Evolutionary conservation across 2,113 vertebrate genomes (phyloP).

Genomic region (Phyllostomus discolor): DNA sequence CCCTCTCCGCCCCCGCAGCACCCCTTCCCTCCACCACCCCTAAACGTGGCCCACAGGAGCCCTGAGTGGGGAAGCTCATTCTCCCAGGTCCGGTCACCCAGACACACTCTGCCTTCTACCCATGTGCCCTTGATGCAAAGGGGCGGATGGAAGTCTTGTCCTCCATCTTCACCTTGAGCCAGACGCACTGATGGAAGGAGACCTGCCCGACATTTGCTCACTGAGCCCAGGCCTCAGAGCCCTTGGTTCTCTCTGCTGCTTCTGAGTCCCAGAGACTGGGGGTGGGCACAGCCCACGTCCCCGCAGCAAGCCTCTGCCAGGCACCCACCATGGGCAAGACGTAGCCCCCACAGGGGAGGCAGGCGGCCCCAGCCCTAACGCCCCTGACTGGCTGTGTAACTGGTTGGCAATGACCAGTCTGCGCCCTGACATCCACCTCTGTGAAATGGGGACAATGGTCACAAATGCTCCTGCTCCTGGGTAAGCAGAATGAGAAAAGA

Average conservation of each 20-base stretch:
- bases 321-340: accelerated
- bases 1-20: accelerated
- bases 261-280: accelerated
- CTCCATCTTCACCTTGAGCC: background rate
- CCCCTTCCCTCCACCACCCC: background rate
- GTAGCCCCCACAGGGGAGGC: background rate
- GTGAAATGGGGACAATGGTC: background rate
- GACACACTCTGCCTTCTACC: accelerated
- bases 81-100: background rate
- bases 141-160: accelerated
- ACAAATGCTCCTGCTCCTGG: too few relatives aligned
- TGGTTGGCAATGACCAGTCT: background rate
- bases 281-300: accelerated
- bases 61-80: background rate
- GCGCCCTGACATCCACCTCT: background rate
- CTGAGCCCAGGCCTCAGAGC: background rate
- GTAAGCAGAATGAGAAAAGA: background rate
- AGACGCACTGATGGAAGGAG: accelerated
- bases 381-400: accelerated
- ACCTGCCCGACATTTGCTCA: background rate
- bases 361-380: too few relatives aligned
- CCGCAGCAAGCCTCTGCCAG: accelerated
- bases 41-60: background rate
- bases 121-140: accelerated
- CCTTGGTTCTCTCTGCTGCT: background rate